Evolutionary conservation across 2,113 vertebrate genomes (phyloP).

Genomic region (Acinonyx jubatus): DNA sequence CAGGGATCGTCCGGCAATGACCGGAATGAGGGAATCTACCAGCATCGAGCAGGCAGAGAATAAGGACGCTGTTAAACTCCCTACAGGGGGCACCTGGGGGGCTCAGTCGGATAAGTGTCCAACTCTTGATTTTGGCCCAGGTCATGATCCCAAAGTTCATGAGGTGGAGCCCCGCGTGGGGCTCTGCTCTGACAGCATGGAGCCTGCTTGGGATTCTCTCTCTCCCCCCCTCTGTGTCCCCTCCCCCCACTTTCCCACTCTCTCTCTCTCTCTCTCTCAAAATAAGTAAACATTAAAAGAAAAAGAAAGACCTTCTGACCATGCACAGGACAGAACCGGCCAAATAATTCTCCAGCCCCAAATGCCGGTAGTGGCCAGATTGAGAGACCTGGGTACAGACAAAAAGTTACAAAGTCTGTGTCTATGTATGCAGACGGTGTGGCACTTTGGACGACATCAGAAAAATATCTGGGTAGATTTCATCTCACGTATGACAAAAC

Average conservation of each 20-base stretch:
- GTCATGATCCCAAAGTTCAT: no score
- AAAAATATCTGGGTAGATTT: not conserved
- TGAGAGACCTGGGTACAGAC: not conserved
- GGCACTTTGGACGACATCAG: not conserved
- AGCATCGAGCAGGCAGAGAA: not conserved
- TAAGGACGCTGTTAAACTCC: not conserved
- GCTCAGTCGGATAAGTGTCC: no score
- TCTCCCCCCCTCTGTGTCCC: no score
- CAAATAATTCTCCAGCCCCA: not conserved
- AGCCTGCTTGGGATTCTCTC: no score
- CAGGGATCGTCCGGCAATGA: no score
- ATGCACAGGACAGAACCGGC: accelerated
- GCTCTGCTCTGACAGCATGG: no score
- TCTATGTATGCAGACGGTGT: accelerated
- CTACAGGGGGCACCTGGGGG: no score
- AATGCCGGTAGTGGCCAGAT: accelerated
- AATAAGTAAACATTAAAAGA: no score
- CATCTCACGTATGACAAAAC: not conserved
- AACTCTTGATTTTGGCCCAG: no score
- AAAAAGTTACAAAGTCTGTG: accelerated
- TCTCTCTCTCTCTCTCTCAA: no score
- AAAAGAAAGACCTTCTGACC: not conserved
- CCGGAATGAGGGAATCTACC: not conserved
- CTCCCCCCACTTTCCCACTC: no score
- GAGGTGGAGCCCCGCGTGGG: no score